phyloP scores from a whole-genome alignment of 2,888 invertebrate genomes.

The Parnassius smintheus region DNA sequence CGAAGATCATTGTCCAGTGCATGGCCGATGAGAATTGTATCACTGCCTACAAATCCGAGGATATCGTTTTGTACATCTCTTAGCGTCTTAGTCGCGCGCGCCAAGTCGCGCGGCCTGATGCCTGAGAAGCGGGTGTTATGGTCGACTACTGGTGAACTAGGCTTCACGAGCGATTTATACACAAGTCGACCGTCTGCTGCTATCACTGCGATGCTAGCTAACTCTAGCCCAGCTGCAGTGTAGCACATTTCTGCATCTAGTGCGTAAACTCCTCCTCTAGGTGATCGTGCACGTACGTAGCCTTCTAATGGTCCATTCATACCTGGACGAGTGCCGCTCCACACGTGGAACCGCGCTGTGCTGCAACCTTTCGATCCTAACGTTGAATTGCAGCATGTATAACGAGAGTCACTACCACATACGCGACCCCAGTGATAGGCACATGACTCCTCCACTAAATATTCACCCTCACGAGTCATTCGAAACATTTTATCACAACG shows the following conservation, averaged over 20 bases:
- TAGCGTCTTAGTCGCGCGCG: constrained; percentile 85
- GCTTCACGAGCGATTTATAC: constrained; percentile 92
- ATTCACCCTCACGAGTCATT: constrained; percentile 86
- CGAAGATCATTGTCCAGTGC: constrained; percentile 96
- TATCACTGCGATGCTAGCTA: constrained; percentile 93
- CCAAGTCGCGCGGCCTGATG: constrained; percentile 83
- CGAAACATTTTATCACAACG: constrained; percentile 88
- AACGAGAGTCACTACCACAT: constrained; percentile 71
- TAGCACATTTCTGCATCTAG: constrained; percentile 99
- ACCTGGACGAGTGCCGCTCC: constrained; percentile 86
- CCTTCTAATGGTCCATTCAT: constrained; percentile 87
- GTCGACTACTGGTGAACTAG: constrained; percentile 91
- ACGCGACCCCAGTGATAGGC: constrained; percentile 94
- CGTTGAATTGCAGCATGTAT: constrained; percentile 83
- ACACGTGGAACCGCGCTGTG: constrained; percentile 85
- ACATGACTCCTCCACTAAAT: constrained; percentile 88
- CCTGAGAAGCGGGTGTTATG: constrained; percentile 98
- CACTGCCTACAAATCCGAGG: constrained; percentile 87
- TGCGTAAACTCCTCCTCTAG: constrained; percentile 85
- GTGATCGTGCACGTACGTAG: constrained; percentile 82
- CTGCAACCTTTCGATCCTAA: constrained; percentile 84
- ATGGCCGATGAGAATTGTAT: constrained; percentile 97
- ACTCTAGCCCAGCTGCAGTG: constrained; percentile 91
- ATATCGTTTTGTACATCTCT: constrained; percentile 92
- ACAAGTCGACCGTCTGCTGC: constrained; percentile 86